Evolutionary conservation across 2,797 vertebrate species (phyloP).

Genomic region (Setipinna tenuifilis): DNA sequence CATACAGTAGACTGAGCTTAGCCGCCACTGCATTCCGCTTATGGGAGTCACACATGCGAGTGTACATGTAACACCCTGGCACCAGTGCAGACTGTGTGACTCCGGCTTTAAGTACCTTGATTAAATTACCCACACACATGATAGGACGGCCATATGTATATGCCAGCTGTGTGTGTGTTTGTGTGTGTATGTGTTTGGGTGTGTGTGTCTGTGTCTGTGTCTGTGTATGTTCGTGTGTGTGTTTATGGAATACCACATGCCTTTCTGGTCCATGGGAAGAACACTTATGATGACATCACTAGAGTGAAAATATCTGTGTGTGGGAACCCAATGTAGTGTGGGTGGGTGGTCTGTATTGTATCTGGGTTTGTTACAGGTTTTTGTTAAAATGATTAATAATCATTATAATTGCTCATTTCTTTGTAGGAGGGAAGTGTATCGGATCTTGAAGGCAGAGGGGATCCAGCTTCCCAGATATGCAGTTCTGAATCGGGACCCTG

Average conservation of each 20-base stretch:
- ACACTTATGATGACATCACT: neutral
- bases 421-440: conserved; percentile 85
- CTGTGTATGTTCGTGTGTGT: too few species aligned
- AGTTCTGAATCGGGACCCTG: conserved; percentile 86
- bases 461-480: conserved; percentile 89
- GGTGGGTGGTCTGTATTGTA: neutral
- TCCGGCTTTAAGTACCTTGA: conserved; percentile 12
- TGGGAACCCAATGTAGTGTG: neutral
- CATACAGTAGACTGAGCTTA: neutral
- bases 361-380: neutral
- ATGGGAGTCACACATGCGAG: neutral
- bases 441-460: conserved; percentile 86
- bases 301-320: neutral
- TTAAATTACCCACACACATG: conserved; percentile 10
- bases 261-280: neutral
- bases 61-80: neutral
- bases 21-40: neutral
- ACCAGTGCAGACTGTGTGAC: neutral
- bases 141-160: neutral
- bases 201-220: neutral
- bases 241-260: neutral
- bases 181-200: neutral
- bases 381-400: neutral
- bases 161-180: too few species aligned
- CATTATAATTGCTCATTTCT: neutral